These are phyloP conservation scores for Orycteropus afer DNA, from an alignment of 2,113 vertebrate genomes.

Conservation along the genomic window DNA sequence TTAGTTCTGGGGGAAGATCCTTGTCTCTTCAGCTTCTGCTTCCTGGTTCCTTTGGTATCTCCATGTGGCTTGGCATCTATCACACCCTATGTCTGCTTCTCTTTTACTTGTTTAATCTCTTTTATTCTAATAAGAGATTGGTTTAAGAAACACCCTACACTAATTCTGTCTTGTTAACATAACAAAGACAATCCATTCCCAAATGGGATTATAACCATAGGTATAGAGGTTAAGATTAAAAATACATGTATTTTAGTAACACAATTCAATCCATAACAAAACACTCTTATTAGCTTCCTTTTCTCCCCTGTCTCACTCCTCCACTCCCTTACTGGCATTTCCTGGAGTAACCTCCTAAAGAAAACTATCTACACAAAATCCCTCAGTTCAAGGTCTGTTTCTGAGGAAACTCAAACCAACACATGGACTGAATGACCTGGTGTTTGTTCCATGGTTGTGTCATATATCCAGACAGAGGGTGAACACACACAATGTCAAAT, in stretches of 20 bases:
- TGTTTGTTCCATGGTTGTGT: neutral
- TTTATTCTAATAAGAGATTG: neutral
- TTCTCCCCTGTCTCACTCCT: neutral
- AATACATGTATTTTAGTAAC: too few relatives aligned
- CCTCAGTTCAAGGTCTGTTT: neutral
- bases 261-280: neutral
- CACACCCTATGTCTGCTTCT: neutral
- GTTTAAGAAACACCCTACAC: neutral
- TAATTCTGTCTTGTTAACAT: neutral
- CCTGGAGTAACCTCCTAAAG: neutral
- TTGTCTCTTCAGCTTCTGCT: neutral
- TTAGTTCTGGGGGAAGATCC: neutral
- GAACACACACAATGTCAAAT: neutral
- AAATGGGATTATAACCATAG: too few relatives aligned
- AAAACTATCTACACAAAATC: too few relatives aligned
- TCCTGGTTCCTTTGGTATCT: neutral
- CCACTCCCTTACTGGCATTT: neutral
- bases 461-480: neutral
- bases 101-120: neutral
- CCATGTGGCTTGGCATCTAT: neutral
- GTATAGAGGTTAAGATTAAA: too few relatives aligned
- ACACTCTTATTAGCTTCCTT: neutral
- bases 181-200: neutral
- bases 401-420: neutral
- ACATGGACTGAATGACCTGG: accelerated